These are phyloP conservation scores for Epinephelus fuscoguttatus DNA, from an alignment of 2,113 vertebrate species.

Conservation along the genomic window DNA sequence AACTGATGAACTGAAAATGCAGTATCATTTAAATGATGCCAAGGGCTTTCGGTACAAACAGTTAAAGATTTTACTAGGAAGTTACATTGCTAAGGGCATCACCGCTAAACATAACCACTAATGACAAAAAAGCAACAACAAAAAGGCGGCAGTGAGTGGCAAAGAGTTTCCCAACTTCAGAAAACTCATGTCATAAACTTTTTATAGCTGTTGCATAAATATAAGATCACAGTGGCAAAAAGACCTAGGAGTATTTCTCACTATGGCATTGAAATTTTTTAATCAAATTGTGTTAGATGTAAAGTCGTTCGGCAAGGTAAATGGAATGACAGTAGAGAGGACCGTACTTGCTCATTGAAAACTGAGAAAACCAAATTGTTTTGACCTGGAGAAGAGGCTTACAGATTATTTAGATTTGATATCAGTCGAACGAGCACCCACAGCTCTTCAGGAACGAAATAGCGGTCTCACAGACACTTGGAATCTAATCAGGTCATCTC, in stretches of 20 bases:
- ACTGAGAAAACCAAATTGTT: neutral
- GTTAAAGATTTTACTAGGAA: too few species aligned
- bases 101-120: neutral
- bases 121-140: neutral
- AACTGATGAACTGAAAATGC: neutral
- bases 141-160: neutral
- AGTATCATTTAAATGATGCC: neutral
- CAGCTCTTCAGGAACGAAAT: neutral
- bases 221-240: neutral
- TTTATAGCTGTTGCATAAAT: neutral
- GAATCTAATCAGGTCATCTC: neutral
- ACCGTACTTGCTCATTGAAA: neutral
- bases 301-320: too few species aligned
- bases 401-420: neutral
- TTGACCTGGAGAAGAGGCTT: neutral
- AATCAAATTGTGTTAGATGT: neutral
- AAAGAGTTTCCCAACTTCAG: neutral
- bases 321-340: neutral
- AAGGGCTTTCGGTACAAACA: neutral
- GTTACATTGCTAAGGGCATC: too few species aligned
- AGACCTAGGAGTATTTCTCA: neutral
- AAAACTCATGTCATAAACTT: neutral
- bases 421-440: neutral
- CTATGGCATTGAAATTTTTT: neutral
- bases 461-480: neutral